phyloP scores from a whole-genome alignment of 2,797 vertebrate species.

The Malurus splendens region DNA sequence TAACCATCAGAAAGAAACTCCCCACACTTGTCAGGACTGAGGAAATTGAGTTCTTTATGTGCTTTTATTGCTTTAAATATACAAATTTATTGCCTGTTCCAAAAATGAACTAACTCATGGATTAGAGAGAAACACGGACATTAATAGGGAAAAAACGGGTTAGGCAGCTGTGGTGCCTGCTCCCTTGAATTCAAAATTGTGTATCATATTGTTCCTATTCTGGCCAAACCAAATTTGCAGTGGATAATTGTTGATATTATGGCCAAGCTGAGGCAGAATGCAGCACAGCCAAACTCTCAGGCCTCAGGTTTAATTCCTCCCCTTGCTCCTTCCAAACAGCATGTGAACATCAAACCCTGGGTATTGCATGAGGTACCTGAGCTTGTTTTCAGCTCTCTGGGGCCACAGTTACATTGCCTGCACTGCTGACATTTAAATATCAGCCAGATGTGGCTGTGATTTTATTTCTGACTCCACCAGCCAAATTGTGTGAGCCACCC shows the following conservation, averaged over 20 bases:
- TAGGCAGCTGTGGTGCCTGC: neutral
- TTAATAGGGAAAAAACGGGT: rapidly evolving
- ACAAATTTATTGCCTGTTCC: neutral
- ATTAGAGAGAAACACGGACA: neutral
- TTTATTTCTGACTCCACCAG: neutral
- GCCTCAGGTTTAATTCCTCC: neutral
- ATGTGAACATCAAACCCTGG: neutral
- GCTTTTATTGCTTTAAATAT: neutral
- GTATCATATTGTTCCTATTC: neutral
- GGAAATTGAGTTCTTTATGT: neutral
- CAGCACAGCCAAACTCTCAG: neutral
- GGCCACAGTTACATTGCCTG: neutral
- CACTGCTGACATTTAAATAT: conserved; percentile 28
- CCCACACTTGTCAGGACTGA: neutral
- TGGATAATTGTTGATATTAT: neutral
- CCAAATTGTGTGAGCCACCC: neutral
- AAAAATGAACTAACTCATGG: neutral
- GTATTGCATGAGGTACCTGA: neutral
- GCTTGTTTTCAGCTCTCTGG: neutral
- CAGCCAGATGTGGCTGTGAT: conserved; percentile 32
- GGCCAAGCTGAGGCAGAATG: neutral
- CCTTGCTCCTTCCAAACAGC: neutral
- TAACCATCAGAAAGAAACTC: neutral
- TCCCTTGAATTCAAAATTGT: neutral
- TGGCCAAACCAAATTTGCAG: neutral